Conservation (phyloP, 2,113 vertebrate species). For the Rhynchopsitta pachyrhyncha region DNA sequence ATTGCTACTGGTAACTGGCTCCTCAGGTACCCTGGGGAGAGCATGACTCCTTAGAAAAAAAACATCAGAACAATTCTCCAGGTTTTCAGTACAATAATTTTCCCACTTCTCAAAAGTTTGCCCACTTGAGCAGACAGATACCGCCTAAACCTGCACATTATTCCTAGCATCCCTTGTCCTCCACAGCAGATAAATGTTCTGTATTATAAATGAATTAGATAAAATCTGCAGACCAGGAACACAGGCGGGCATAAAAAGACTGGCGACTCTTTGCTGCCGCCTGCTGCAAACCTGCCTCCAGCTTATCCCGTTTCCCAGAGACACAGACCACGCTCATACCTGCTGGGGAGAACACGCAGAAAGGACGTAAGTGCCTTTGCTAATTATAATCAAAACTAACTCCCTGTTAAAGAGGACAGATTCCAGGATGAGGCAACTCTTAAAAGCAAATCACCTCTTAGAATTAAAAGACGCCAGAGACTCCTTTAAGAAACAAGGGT, state of each 20-base stretch:
- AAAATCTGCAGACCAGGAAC: neutral
- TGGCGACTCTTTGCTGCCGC: constrained; percentile 41
- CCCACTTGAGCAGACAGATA: neutral
- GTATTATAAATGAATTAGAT: neutral
- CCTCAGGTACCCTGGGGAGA: neutral
- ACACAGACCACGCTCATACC: neutral
- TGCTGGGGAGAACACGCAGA: neutral
- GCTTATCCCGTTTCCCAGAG: neutral
- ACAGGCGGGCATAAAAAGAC: neutral
- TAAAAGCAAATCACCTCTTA: neutral
- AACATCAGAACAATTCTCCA: neutral
- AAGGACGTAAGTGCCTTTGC: neutral
- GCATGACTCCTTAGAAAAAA: neutral
- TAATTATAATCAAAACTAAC: neutral
- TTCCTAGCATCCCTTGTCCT: neutral
- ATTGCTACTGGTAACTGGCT: neutral
- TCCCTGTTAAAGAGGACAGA: neutral
- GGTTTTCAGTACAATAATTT: neutral
- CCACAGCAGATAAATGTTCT: neutral
- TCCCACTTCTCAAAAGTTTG: neutral
- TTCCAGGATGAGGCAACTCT: neutral
- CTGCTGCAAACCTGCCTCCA: neutral
- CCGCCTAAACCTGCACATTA: neutral
- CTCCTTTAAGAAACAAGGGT: neutral
- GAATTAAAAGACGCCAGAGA: neutral